These are phyloP conservation scores for Atractosteus spatula DNA, from an alignment of 2,113 vertebrate species.

Conservation along the genomic window DNA sequence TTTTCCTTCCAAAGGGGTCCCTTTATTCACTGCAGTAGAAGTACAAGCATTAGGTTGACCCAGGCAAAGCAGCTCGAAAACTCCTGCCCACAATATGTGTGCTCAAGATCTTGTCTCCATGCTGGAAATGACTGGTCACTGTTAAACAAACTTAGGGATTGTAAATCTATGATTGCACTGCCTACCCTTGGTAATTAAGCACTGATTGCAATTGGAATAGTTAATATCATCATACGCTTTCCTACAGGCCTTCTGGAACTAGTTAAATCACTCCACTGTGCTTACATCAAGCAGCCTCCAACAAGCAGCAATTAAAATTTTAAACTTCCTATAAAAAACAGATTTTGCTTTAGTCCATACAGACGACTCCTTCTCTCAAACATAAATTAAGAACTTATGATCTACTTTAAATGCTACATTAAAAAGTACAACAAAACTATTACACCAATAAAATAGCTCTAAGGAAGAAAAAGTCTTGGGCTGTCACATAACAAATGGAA, in stretches of 20 bases:
- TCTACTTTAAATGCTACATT: too few species aligned
- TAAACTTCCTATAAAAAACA: neutral
- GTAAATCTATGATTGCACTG: neutral
- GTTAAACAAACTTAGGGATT: slow-evolving; percentile 1
- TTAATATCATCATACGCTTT: neutral
- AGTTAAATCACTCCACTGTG: neutral
- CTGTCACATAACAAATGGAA: too few species aligned
- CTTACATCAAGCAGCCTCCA: neutral
- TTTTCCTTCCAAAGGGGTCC: neutral
- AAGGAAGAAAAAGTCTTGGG: too few species aligned
- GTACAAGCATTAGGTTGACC: neutral
- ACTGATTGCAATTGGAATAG: neutral
- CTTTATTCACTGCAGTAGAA: neutral
- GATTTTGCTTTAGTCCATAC: too few species aligned
- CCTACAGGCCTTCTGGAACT: slow-evolving; percentile 3
- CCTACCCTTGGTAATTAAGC: slow-evolving; percentile 2
- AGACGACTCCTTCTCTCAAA: too few species aligned
- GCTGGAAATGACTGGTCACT: slow-evolving; percentile 35
- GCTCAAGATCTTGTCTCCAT: slow-evolving; percentile 36
- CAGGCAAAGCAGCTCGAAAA: neutral
- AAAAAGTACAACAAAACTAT: too few species aligned
- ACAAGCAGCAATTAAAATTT: neutral
- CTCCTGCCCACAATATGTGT: slow-evolving; percentile 8
- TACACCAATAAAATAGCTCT: too few species aligned
- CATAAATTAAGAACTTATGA: too few species aligned